A percentile compares a stretch with the other conserved stretches of the same genome.
phyloP scores from a whole-genome alignment of 2,797 vertebrate genomes.

The Trachurus trachurus region DNA sequence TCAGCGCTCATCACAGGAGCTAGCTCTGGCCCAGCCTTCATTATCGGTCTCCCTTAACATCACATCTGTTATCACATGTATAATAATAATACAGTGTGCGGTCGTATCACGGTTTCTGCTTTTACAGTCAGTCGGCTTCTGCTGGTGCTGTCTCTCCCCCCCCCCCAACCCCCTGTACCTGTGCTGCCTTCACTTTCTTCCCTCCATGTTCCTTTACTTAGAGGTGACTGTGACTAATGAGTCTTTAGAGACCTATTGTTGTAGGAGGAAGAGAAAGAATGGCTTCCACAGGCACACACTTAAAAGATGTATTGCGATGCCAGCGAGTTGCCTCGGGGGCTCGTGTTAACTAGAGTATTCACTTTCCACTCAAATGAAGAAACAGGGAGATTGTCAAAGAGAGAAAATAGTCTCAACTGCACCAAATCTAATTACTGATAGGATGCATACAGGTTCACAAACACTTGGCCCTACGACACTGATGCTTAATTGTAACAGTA shows the following conservation, averaged over 20 bases:
- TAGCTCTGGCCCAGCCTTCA: background rate
- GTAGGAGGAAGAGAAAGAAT: constrained; percentile 67
- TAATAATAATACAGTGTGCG: background rate
- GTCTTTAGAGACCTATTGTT: constrained; percentile 81
- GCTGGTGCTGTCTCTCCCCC: constrained; percentile 13
- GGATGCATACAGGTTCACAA: constrained; percentile 54
- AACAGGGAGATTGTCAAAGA: constrained; percentile 65
- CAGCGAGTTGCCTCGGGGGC: constrained; percentile 79
- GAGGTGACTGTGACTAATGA: constrained; percentile 83
- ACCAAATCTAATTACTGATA: constrained; percentile 64
- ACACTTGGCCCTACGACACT: constrained; percentile 51
- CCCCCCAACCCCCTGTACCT: background rate
- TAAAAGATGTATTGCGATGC: constrained; percentile 77
- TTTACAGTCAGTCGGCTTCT: constrained; percentile 11
- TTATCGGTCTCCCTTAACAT: background rate
- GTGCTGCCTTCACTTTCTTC: constrained; percentile 33
- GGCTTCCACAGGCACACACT: constrained; percentile 74
- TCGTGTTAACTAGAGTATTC: constrained; percentile 79
- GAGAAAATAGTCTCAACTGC: constrained; percentile 50
- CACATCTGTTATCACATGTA: constrained; percentile 3
- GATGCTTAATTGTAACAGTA: constrained; percentile 57
- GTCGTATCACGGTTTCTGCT: constrained; percentile 13
- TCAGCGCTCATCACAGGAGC: background rate
- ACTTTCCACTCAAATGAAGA: constrained; percentile 78
- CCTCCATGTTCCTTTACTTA: constrained; percentile 61